phyloP scores from a whole-genome alignment of 53 echinoderm and acorn worm genomes.

The Crossaster papposus region DNA sequence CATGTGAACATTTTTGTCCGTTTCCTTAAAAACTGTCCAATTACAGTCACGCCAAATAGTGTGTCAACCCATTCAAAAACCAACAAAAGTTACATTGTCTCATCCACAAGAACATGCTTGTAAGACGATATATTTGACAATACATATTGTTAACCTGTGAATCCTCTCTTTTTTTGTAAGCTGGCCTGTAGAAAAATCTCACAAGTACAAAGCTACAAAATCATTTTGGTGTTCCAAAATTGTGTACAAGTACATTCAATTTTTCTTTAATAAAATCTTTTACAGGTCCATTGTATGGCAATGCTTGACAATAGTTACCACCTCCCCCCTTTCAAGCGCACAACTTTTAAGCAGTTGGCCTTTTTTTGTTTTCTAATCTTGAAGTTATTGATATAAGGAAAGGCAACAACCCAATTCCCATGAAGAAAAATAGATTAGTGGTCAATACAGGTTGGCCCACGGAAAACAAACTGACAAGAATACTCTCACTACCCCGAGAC shows the following conservation, averaged over 20 bases:
- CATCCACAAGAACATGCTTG: not conserved
- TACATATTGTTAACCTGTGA: constrained; percentile 27
- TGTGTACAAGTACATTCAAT: not conserved
- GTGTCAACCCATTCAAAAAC: constrained; percentile 25
- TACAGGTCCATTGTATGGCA: not conserved
- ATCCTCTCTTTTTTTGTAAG: not conserved
- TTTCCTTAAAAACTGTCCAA: constrained; percentile 43
- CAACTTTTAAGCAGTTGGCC: not conserved
- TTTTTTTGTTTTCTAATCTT: not conserved
- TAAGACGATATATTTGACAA: constrained; percentile 14
- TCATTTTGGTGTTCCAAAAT: constrained; percentile 3
- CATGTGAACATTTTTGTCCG: constrained; percentile 50
- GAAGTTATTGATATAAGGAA: too few species aligned
- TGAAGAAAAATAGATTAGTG: too few species aligned
- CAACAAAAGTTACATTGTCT: not conserved
- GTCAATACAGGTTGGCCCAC: too few species aligned
- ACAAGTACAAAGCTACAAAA: constrained; percentile 50
- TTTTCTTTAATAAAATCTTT: not conserved
- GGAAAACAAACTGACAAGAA: too few species aligned
- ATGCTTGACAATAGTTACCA: not conserved
- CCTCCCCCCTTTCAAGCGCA: not conserved
- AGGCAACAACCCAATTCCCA: too few species aligned
- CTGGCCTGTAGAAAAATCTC: constrained; percentile 38
- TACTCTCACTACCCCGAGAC: too few species aligned
- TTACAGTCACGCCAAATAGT: not conserved